Evolutionary conservation across 2,888 invertebrate species (phyloP), one percentile per base, ranked within the genome.

Genomic region (Nemoura dubitans): DNA sequence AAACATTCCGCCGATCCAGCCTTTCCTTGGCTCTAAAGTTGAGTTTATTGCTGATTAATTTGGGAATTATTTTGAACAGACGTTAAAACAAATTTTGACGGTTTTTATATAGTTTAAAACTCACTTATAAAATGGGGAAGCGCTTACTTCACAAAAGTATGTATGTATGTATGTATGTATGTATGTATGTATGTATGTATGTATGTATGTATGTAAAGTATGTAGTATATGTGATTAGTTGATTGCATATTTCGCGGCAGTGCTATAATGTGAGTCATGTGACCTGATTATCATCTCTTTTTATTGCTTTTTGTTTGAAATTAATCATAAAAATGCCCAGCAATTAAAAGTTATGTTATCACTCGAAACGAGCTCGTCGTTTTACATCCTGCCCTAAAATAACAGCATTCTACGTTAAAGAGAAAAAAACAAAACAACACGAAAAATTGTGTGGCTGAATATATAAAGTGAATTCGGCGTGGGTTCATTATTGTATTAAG

Each of bases 321-420:
- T 59, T 59, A 59, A 59, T 59, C 59, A 59, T 59, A 21, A 21
- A 10, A 59, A 59, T 59, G 59, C 14, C 59, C 59, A 59, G 59
- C 59, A 59, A 59, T 59, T 59, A 59, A 59, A 59, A 59, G 59
- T 59, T 59, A 59, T 59, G 59, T 59, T 59, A 59, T 59, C 59
- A 59, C 2, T 59, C 59, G 16, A 10, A 59, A 21, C 36, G 3
- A n/a, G 16, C 59, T 59, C 59, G 59, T 59, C 21, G 59, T 59
- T 59, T 59, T 59, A 59, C 59, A 21, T n/a, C n/a, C n/a, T n/a
- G 59, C 59, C 59, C 14, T 59, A 59, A 59, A 59, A 59, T 59
- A 59, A 59, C 59, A 59, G 16, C 59, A 59, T 59, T 59, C 59
- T 59, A 59, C 59, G 3, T 36, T 36, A 36, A 36, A 6, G 36